Percentiles rank a stretch among this genome's conserved stretches.
phyloP scores from a whole-genome alignment of 2,797 vertebrate species.

The Manis javanica region DNA sequence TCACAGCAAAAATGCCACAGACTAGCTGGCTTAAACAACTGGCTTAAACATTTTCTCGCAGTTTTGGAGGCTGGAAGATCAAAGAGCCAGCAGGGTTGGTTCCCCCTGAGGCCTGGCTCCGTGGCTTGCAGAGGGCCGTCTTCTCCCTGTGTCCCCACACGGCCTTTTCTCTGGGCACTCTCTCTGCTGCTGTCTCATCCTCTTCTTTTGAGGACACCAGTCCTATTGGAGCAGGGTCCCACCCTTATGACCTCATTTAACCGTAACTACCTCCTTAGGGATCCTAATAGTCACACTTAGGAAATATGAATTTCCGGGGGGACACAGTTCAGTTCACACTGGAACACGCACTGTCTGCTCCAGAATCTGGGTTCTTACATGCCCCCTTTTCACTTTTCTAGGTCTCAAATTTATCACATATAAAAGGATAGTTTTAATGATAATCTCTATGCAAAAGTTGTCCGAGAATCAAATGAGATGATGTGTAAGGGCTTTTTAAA shows the following conservation, averaged over 20 bases:
- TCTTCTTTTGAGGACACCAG: not conserved
- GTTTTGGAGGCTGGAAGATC: not conserved
- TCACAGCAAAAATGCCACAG: not conserved
- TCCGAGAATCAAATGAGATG: not conserved
- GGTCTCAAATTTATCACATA: not conserved
- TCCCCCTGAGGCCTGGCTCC: not conserved
- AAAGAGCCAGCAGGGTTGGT: not conserved
- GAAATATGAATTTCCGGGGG: too few relatives aligned
- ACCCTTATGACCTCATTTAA: not conserved
- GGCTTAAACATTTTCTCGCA: not conserved
- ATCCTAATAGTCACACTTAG: not conserved
- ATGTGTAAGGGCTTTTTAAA: not conserved
- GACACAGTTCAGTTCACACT: not conserved
- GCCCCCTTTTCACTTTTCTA: not conserved
- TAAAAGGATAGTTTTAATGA: not conserved
- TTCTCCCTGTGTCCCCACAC: not conserved
- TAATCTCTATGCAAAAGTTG: not conserved
- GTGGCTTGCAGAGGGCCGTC: accelerated
- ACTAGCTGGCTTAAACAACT: not conserved
- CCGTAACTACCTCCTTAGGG: not conserved
- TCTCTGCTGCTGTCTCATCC: too few relatives aligned
- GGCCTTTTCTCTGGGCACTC: not conserved
- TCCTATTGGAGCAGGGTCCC: not conserved
- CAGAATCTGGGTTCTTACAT: not conserved
- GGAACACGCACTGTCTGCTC: not conserved